Conservation (phyloP, 2,888 invertebrate genomes). For the Philopedon plagiatum region DNA sequence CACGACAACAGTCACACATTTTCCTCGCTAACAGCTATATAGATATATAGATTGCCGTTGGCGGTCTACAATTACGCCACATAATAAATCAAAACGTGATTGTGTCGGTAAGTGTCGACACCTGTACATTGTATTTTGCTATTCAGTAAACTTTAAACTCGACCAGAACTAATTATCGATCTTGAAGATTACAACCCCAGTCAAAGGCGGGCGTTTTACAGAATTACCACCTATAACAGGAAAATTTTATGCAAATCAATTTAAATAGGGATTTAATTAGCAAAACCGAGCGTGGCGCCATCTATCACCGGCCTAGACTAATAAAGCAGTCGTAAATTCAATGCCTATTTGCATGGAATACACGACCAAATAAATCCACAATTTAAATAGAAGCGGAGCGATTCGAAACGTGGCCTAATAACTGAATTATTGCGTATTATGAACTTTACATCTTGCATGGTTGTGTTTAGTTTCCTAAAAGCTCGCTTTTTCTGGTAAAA, state of each 20-base stretch:
- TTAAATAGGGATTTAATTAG: slow-evolving; percentile 36
- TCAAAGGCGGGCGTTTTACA: slow-evolving; percentile 4
- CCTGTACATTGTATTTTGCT: too few relatives aligned
- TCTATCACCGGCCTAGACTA: slow-evolving; percentile 22
- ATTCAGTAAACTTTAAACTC: background rate
- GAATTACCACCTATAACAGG: slow-evolving; percentile 10
- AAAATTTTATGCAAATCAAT: slow-evolving; percentile 40
- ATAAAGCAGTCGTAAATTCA: slow-evolving; percentile 18
- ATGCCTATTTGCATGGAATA: slow-evolving; percentile 31
- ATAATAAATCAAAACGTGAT: too few relatives aligned
- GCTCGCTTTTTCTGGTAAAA: background rate
- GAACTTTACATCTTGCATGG: slow-evolving; percentile 18
- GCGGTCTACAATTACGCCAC: too few relatives aligned
- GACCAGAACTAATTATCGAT: background rate
- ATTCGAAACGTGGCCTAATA: slow-evolving; percentile 5
- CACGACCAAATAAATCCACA: slow-evolving; percentile 24
- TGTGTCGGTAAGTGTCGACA: too few relatives aligned
- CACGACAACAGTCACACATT: too few relatives aligned
- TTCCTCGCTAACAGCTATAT: too few relatives aligned
- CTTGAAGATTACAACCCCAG: background rate
- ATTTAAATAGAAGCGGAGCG: slow-evolving; percentile 15
- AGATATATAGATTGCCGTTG: too few relatives aligned
- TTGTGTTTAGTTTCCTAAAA: slow-evolving; percentile 1
- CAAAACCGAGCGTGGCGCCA: slow-evolving; percentile 19
- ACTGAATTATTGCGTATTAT: slow-evolving; percentile 28